Evolutionary conservation across 2,888 invertebrate species (phyloP).

Genomic region (Drosophila mayaguana): DNA sequence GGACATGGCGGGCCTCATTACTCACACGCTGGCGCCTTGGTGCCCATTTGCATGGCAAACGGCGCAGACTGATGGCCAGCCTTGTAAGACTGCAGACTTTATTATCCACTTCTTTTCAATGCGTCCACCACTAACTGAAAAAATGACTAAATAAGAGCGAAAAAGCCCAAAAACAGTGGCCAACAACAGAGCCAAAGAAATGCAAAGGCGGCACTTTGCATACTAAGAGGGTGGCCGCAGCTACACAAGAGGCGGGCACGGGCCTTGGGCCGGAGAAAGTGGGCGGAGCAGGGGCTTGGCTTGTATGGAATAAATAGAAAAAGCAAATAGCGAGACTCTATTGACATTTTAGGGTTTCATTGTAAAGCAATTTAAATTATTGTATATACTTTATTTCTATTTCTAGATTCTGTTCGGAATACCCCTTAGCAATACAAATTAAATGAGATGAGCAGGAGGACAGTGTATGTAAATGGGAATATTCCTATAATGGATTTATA

Average conservation of each 20-base stretch:
- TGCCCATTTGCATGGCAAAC: conserved; percentile 35
- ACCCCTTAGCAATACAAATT: conserved; percentile 3
- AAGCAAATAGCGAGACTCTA: conserved; percentile 70
- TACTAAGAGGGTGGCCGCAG: conserved; percentile 57
- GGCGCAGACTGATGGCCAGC: conserved; percentile 12
- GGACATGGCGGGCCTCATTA: conserved; percentile 44
- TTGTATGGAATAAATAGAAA: conserved; percentile 60
- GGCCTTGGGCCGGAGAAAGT: neutral
- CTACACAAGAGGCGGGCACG: neutral
- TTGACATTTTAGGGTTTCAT: conserved; percentile 80
- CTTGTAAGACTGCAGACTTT: conserved; percentile 37
- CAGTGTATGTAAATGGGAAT: neutral
- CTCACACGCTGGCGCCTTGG: conserved; percentile 57
- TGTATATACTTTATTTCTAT: conserved; percentile 72
- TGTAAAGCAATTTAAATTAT: conserved; percentile 81
- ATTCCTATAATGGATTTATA: neutral
- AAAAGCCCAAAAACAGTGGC: conserved; percentile 51
- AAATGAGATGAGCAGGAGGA: neutral
- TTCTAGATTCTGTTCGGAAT: conserved; percentile 18
- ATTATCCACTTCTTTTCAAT: conserved; percentile 69
- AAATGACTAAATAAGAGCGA: conserved; percentile 31
- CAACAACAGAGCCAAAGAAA: conserved; percentile 22
- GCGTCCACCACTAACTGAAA: conserved; percentile 18
- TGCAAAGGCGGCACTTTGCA: conserved; percentile 71
- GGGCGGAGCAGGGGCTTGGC: conserved; percentile 4